Evolutionary conservation across 30 jellyfish, hydroid and myxozoan species (phyloP).

Genomic region (Aurelia sp.): DNA sequence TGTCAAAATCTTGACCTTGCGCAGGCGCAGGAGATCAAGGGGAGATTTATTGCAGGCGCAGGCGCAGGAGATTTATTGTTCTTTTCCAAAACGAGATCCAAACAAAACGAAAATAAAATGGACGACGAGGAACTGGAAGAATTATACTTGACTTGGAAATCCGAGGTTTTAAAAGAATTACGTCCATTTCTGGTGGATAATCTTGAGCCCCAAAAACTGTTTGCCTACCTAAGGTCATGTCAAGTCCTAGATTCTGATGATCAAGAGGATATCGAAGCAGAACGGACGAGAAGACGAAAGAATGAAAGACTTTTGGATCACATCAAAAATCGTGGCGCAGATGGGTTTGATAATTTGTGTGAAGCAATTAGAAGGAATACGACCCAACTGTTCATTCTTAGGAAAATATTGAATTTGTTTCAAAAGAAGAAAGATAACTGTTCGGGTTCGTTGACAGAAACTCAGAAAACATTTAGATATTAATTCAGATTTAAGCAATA

Average conservation of each 20-base stretch:
- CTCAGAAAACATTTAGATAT: no score
- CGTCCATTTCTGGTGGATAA: constrained; percentile 61
- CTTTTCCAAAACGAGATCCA: no score
- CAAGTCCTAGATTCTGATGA: constrained; percentile 65
- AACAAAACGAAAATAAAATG: neutral
- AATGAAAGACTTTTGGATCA: constrained; percentile 55
- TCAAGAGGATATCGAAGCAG: constrained; percentile 78
- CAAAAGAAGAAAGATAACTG: constrained; percentile 52
- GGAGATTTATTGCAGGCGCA: no score
- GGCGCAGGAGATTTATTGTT: no score
- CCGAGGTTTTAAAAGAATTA: constrained; percentile 69
- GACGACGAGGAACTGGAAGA: constrained; percentile 68
- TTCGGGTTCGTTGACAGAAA: neutral
- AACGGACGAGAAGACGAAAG: constrained; percentile 49
- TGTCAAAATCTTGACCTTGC: no score
- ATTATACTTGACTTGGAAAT: constrained; percentile 39
- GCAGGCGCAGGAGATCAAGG: no score
- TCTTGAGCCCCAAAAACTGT: constrained; percentile 69
- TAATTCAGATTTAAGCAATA: no score
- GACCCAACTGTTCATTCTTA: constrained; percentile 69
- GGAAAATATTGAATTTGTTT: constrained; percentile 42
- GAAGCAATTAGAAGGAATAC: constrained; percentile 74
- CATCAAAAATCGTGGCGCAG: constrained; percentile 60
- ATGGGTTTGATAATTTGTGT: constrained; percentile 74
- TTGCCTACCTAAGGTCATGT: constrained; percentile 53